Conservation (phyloP, 2,797 vertebrate genomes). For the Myoxocephalus aenaeus region DNA sequence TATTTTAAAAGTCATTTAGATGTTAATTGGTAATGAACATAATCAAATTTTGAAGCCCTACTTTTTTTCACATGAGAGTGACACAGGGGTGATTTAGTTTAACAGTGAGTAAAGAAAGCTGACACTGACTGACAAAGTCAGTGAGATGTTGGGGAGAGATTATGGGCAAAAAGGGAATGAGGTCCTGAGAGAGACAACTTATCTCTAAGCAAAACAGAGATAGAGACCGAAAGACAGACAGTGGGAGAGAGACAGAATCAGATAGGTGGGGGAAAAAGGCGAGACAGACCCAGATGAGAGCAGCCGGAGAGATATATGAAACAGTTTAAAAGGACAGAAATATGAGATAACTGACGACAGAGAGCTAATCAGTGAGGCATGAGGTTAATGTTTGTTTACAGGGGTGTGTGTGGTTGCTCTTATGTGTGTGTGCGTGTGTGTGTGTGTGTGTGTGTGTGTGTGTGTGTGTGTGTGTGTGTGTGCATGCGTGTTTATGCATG, state of each 20-base stretch:
- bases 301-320: conserved; percentile 23
- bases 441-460: conserved; percentile 20
- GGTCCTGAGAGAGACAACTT: conserved; percentile 67
- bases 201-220: conserved; percentile 59
- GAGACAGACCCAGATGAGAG: conserved; percentile 36
- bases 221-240: conserved; percentile 50
- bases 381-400: conserved; percentile 63
- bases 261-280: conserved; percentile 33
- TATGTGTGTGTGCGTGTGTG: conserved; percentile 28
- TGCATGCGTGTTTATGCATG: conserved; percentile 41
- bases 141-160: conserved; percentile 60
- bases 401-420: conserved; percentile 5
- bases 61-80: neutral
- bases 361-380: conserved; percentile 62
- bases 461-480: conserved; percentile 29
- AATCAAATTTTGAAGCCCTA: neutral
- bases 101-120: conserved; percentile 22
- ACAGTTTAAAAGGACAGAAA: conserved; percentile 22
- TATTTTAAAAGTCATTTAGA: neutral
- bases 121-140: conserved; percentile 57
- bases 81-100: neutral
- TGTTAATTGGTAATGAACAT: neutral
- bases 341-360: conserved; percentile 44
- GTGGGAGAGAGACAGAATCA: conserved; percentile 48
- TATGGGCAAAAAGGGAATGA: conserved; percentile 47